Percentiles rank a stretch among this genome's conserved stretches.
Evolutionary conservation across 2,888 invertebrate species (phyloP).

Genomic region (Apodemia duryi): DNA sequence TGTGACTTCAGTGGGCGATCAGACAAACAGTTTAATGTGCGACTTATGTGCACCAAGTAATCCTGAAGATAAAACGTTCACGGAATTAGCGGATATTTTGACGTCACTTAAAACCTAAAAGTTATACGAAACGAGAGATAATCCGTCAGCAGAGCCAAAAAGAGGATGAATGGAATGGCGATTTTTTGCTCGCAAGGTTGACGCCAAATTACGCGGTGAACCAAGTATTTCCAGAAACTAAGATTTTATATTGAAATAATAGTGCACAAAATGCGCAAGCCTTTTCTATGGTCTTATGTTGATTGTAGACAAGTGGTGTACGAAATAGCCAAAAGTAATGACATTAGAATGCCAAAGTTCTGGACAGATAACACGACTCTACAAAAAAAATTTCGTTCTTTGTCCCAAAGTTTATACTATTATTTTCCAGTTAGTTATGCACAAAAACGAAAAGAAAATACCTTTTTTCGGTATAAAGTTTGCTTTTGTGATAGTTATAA

Average conservation of each 20-base stretch:
- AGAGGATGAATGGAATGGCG: background rate
- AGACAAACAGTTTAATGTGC: constrained; percentile 30
- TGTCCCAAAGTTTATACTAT: constrained; percentile 22
- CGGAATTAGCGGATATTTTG: constrained; percentile 31
- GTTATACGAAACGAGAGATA: constrained; percentile 30
- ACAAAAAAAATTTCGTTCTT: constrained; percentile 26
- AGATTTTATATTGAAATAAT: no score
- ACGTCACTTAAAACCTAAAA: constrained; percentile 31
- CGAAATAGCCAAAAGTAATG: no score
- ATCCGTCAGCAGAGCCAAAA: constrained; percentile 16
- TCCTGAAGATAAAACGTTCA: constrained; percentile 32
- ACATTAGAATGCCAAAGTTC: no score
- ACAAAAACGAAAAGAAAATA: constrained; percentile 27
- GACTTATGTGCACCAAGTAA: constrained; percentile 34
- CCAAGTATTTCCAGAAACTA: no score
- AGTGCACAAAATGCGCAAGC: no score
- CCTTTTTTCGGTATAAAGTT: constrained; percentile 28
- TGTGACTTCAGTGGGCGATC: constrained; percentile 27
- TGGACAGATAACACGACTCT: constrained; percentile 9
- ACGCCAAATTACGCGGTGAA: no score
- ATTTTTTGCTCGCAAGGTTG: background rate
- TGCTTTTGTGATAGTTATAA: constrained; percentile 27
- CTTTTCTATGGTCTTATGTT: no score
- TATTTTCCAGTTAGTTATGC: constrained; percentile 25
- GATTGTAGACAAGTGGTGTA: no score